Evolutionary conservation across 2,888 invertebrate species (phyloP), one percentile per base, ranked within the genome.

Genomic region (Callinectes sapidus): DNA sequence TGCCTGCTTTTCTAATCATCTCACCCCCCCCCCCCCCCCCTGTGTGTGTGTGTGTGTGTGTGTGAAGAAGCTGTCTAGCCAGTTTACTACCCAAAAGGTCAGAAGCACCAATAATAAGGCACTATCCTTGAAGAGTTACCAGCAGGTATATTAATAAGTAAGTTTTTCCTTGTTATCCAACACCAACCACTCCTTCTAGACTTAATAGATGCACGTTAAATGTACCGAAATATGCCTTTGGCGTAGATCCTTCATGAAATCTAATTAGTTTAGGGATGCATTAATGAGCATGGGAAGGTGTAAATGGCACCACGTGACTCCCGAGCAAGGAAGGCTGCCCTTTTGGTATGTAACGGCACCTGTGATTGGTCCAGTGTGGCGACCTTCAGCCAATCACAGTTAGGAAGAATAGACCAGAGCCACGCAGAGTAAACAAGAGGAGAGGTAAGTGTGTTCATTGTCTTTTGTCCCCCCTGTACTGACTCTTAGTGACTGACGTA

Each of bases 331-430:
- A 42, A 87, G 87, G 42, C 87, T 87, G 54, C 42, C 42, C 48
- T 14, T 23, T 42, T 23, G 54, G 3, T n/a, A 42, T 92, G 89
- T 55, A 14, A 48, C 61, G 66, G 18, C 13, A 86, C 42, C n/a
- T 18, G 28, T 85, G 85, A 92, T 92, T 92, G 92, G 92, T 86
- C 28, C 89, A 85, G 13, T 48, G 42, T 48, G 85, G 85, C 77
- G 86, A n/a, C 23, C n/a, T 28, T 92, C 66, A 39, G 48, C 92
- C 92, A 92, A 92, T 92, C 90, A 71, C 61, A 35, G 66, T 39
- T 6, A 90, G 77, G n/a, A 87, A 35, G 54, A 54, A 48, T 28
- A 48, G 61, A 48, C 39, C 35, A 86, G 71, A 90, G 92, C 92
- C 71, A 87, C 89, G 86, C 87, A 90, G 90, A 90, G 54, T 66